Evolutionary conservation across 2,888 invertebrate genomes (phyloP).

Genomic region (Linnaemya vulpina): DNA sequence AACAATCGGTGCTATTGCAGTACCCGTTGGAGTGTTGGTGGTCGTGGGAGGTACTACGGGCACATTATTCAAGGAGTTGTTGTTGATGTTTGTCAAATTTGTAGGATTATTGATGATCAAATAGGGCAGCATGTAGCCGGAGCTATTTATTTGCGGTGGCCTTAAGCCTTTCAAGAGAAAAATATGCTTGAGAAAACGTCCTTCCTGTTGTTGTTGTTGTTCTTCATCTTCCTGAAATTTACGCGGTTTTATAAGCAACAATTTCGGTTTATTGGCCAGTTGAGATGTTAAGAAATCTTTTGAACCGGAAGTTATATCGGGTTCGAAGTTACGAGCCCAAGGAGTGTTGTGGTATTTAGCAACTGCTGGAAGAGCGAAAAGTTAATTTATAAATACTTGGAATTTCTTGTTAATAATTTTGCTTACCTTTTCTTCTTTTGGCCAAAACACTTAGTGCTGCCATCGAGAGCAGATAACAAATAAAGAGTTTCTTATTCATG

Average conservation of each 20-base stretch:
- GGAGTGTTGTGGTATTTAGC: not conserved
- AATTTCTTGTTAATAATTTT: not conserved
- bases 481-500: constrained; percentile 15
- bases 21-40: not conserved
- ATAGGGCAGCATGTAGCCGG: constrained; percentile 40
- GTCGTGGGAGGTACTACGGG: not conserved
- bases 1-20: not conserved
- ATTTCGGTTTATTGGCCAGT: not conserved
- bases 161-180: constrained; percentile 22
- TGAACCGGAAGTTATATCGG: not conserved
- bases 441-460: not conserved
- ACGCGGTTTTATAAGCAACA: not conserved
- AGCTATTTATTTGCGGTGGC: not conserved
- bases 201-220: not conserved
- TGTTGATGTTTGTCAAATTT: constrained; percentile 53
- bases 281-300: not conserved
- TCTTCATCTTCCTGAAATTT: not conserved
- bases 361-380: not conserved
- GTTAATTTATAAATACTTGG: not conserved
- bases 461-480: not conserved
- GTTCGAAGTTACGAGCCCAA: constrained; percentile 11
- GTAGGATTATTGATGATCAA: constrained; percentile 48
- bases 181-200: constrained; percentile 57
- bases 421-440: constrained; percentile 10
- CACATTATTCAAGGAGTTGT: constrained; percentile 40